These are phyloP conservation scores for Parazoanthus atlanticus DNA, from an alignment of 92 coral and sea anemone species.

Conservation along the genomic window DNA sequence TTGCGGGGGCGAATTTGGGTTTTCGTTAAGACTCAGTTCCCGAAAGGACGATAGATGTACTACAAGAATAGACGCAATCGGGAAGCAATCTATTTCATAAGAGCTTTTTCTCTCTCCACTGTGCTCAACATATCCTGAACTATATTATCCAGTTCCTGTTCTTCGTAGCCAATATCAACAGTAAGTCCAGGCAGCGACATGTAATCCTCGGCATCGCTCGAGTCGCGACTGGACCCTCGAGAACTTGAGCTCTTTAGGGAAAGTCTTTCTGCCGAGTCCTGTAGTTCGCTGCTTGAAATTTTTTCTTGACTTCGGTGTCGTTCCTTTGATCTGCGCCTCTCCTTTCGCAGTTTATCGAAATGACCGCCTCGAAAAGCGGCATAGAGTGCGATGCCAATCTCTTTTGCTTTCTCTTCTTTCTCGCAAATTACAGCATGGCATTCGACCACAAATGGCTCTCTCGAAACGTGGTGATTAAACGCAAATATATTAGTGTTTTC, in stretches of 20 bases:
- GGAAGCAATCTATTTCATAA: conserved; percentile 42
- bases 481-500: conserved; percentile 78
- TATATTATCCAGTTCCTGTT: conserved; percentile 72
- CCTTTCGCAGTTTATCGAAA: conserved; percentile 82
- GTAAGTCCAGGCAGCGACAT: conserved; percentile 25
- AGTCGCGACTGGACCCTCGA: conserved; percentile 23
- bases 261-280: conserved; percentile 12
- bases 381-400: conserved; percentile 84
- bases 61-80: background rate
- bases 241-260: conserved; percentile 23
- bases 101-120: conserved; percentile 74
- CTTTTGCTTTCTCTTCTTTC: conserved; percentile 75
- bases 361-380: conserved; percentile 92
- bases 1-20: background rate
- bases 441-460: conserved; percentile 78
- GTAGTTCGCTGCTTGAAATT: conserved; percentile 15
- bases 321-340: conserved; percentile 65
- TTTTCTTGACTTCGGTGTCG: conserved; percentile 25
- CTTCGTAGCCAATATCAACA: conserved; percentile 60
- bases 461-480: conserved; percentile 89
- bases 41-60: background rate
- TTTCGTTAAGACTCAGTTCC: background rate
- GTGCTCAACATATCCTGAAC: conserved; percentile 73
- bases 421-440: conserved; percentile 92
- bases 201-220: conserved; percentile 44